Percentiles rank a stretch among this genome's conserved stretches.
phyloP scores from a whole-genome alignment of 2,113 vertebrate genomes.

The Solenodon paradoxus region DNA sequence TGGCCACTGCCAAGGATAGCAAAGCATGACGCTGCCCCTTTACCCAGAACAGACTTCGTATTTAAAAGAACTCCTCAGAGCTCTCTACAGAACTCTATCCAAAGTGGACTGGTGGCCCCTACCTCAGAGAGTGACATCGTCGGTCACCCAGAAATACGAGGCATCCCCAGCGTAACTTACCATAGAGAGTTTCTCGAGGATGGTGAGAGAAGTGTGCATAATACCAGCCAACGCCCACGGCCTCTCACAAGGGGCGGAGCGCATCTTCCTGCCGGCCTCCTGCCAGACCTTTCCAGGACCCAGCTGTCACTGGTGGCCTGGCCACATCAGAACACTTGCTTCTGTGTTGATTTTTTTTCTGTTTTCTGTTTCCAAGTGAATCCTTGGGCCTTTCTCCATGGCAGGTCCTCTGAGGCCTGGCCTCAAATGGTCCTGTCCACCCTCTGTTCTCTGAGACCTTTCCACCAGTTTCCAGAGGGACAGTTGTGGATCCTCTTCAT shows the following conservation, averaged over 20 bases:
- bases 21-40: background rate
- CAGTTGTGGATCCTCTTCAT: background rate
- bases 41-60: background rate
- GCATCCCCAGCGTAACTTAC: no score
- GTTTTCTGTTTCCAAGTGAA: background rate
- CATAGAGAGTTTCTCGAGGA: background rate
- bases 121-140: background rate
- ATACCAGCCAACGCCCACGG: fast-evolving
- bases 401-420: background rate
- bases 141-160: background rate
- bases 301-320: fast-evolving
- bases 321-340: background rate
- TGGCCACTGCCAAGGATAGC: background rate
- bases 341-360: background rate
- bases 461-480: background rate
- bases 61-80: background rate
- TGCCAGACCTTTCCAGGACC: no score
- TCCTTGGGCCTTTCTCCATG: background rate
- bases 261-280: background rate
- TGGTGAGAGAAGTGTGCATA: fast-evolving
- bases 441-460: background rate
- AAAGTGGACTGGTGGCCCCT: no score
- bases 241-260: background rate
- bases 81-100: background rate
- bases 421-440: fast-evolving